Conservation (phyloP, 2,797 vertebrate species). For the Heteromormyrus szaboi region DNA sequence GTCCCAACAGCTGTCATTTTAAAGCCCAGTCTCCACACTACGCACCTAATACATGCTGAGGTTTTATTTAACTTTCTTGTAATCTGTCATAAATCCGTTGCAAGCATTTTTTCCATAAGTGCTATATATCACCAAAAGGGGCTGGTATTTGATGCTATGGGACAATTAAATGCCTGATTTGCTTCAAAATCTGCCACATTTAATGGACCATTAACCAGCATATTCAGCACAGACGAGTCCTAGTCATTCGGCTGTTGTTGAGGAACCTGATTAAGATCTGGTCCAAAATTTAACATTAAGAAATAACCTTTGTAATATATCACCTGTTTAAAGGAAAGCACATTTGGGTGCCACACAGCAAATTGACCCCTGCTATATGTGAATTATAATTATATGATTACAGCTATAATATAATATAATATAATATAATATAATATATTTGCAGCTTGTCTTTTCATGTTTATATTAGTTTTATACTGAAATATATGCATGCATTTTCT, state of each 20-base stretch:
- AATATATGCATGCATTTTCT: not conserved
- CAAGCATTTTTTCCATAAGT: not conserved
- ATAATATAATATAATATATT: not conserved
- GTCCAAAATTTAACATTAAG: not conserved
- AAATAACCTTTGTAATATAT: not conserved
- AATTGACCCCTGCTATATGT: not conserved
- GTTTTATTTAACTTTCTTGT: not conserved
- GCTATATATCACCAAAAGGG: not conserved
- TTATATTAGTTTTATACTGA: not conserved
- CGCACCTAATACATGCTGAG: not conserved
- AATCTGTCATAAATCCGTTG: not conserved
- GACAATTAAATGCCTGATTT: slow-evolving; percentile 21
- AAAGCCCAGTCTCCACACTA: not conserved
- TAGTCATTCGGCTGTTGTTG: not conserved
- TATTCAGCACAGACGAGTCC: slow-evolving; percentile 7
- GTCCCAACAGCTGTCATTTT: not conserved
- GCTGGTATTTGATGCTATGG: not conserved
- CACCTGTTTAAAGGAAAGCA: not conserved
- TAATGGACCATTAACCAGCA: slow-evolving; percentile 21
- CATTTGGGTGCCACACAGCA: not conserved
- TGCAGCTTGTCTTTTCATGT: not conserved
- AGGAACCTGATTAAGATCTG: slow-evolving; percentile 8
- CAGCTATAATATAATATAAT: not conserved
- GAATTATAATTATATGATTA: not conserved
- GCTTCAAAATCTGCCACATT: slow-evolving; percentile 18